Evolutionary conservation across 2,113 vertebrate species (phyloP), one percentile per base, ranked within the genome.

Genomic region (Periophthalmodon schlosseri): DNA sequence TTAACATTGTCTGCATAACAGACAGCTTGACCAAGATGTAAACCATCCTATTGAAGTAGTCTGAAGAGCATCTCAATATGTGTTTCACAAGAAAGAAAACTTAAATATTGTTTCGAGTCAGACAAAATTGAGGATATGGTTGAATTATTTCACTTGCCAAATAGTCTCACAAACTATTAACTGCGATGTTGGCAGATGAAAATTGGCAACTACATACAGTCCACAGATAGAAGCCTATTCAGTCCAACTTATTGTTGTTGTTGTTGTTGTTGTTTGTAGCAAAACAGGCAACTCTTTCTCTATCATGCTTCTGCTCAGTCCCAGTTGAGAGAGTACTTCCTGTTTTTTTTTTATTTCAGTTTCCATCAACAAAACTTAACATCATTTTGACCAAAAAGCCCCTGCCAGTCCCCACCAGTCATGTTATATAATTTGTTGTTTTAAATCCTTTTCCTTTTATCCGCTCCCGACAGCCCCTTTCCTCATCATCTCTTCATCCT

Each of bases 401-500:
- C 69, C 77, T 56, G 24, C 24, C 15, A 52, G 12, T 56, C 47
- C 58, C 58, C 54, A 58, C 58, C 49, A 58, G 50, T 63, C 1
- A 33, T 69, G 61, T 39, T 6, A 44, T 9, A 44, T 44, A 28
- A 39, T 46, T 9, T 23, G 12, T 15, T 28, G 23, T 11, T 24
- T 61, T 7, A 20, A 0, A 67, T 75, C 70, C 2, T 57, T 61
- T 34, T 36, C 15, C 1, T 14, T 75, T 58, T 94, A 94, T 52
- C 87, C 91, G 21, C 92, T 92, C 4, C 93, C 91, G 0, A 87
- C 83, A 69, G 96, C 91, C 67, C 96, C 82, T 92, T 96, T 94
- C 90, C 95, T 96, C 95, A 99, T 96, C 78, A 94, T 83, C 69
- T 98, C 97, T 75, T 99, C 97, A 0, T 99, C 97, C 87, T 98